Base-by-base conservation (phyloP, 2,888 invertebrate species). In the Theodoxus fluviatilis region DNA sequence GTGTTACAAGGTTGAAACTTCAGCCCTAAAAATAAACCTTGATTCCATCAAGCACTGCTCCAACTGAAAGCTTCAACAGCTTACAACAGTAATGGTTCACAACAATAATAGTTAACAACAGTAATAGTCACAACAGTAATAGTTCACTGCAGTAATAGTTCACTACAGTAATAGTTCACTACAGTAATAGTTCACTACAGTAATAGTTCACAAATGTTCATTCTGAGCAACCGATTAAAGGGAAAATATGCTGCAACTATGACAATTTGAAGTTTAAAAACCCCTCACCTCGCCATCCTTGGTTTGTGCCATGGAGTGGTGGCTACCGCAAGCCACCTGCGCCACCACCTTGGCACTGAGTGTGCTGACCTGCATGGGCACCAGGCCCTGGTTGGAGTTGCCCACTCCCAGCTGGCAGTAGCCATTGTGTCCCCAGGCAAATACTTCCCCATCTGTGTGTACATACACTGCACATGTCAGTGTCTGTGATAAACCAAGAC, bases 401-500 rank as follows among this genome's bases (percentile, higher is more conserved):
- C 90, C 90, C 75, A 90, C 90, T 59, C 90, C 90, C 9, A 91
- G 82, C 83, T 91, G 90, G 76, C 90, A 89, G 74, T 89, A 90
- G 3, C 89, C 90, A 84, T 91, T 91, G 81, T 90, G 90, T 6
- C 91, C 91, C 91, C 90, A 91, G 57, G 89, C 88, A 81, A 88
- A 91, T 1, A 91, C 84, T 75, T 89, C 88, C 33, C 91, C 91
- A 70, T 83, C 87, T 74, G 71, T n/a, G n/a, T n/a, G n/a, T n/a
- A n/a, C n/a, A n/a, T n/a, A n/a, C n/a, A n/a, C n/a, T n/a, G n/a
- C n/a, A n/a, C n/a, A n/a, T n/a, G n/a, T n/a, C n/a, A n/a, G n/a
- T n/a, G n/a, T n/a, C n/a, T n/a, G n/a, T n/a, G n/a, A n/a, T n/a
- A n/a, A n/a, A n/a, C n/a, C n/a, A n/a, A n/a, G n/a, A n/a, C n/a